Conservation (phyloP, 1,140 invertebrate species). For the Drosophila truncata region DNA sequence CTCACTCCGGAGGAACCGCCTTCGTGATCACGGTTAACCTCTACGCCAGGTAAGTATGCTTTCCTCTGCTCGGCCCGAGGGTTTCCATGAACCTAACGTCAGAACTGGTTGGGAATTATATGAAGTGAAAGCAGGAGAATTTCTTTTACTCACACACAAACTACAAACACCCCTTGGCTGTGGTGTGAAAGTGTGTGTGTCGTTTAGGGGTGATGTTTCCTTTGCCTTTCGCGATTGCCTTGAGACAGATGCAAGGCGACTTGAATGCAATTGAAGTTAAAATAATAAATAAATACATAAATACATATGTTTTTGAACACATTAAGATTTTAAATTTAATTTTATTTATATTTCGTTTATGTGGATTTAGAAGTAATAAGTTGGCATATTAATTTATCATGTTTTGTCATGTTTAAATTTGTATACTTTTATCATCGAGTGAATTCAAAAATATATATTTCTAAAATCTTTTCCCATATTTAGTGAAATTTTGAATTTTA, state of each 20-base stretch:
- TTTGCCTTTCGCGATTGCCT: not conserved
- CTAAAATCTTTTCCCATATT: not conserved
- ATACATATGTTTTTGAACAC: no score
- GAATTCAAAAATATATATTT: not conserved
- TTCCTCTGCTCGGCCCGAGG: constrained; percentile 15
- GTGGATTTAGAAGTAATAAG: no score
- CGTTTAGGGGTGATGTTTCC: not conserved
- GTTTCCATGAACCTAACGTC: no score
- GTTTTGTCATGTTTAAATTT: no score
- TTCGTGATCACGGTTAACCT: constrained; percentile 89
- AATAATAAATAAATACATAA: no score
- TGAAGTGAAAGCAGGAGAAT: no score
- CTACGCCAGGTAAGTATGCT: constrained; percentile 87
- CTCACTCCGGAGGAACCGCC: constrained; percentile 89
- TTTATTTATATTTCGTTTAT: no score
- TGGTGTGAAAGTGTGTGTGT: not conserved
- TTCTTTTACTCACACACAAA: not conserved
- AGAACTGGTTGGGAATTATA: no score
- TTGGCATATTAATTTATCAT: no score
- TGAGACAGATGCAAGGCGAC: no score
- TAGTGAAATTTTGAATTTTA: not conserved
- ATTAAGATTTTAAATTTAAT: no score
- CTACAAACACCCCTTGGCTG: constrained; percentile 14
- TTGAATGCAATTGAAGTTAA: no score
- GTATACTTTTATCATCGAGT: not conserved